Evolutionary conservation across 2,113 vertebrate genomes (phyloP), one percentile per base, ranked within the genome.

Genomic region (Geothlypis trichas): DNA sequence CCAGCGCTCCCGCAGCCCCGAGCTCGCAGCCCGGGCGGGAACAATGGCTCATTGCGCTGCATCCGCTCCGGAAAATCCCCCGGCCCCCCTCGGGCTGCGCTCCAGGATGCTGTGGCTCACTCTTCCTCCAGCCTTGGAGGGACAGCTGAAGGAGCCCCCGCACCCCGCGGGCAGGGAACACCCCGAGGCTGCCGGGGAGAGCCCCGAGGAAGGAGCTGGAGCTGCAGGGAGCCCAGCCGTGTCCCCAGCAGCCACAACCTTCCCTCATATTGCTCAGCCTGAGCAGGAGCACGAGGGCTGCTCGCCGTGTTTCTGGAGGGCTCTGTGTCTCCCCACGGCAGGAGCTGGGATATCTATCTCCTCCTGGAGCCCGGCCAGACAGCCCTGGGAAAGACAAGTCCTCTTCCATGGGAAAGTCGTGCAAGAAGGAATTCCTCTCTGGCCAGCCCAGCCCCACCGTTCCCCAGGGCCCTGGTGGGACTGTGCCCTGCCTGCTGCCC

Each of bases 341-440:
- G 37, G 85, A 93, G 77, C 88, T 46, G 91, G 61, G 91, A 92
- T 59, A 18, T 84, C 47, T 55, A 3, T 77, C 46, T 95, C 46
- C 67, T 94, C 26, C 80, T 97, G 96, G 96, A 96, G 33, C 76
- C n/a, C 0, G 4, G 94, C 96, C 95, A 97, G 93, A n/a, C 5
- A 3, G 85, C 51, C 58, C 93, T 97, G 95, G 94, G 96, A 97
- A 97, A 96, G 68, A 51, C 95, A 67, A 95, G 33, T 77, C 59
- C 14, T 88, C 90, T 88, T 96, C 59, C 95, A 86, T 97, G 96
- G 95, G 96, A 97, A 97, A 86, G 41, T 94, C 90, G 55, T 80
- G 55, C 46, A 12, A 76, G 67, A 46, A 93, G 90, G 71, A 96
- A 87, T 94, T 87, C 55, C 84, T 97, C 59, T 84, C 58, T 6